Evolutionary conservation across 2,888 invertebrate species (phyloP).

Genomic region (Syrphus vitripennis): DNA sequence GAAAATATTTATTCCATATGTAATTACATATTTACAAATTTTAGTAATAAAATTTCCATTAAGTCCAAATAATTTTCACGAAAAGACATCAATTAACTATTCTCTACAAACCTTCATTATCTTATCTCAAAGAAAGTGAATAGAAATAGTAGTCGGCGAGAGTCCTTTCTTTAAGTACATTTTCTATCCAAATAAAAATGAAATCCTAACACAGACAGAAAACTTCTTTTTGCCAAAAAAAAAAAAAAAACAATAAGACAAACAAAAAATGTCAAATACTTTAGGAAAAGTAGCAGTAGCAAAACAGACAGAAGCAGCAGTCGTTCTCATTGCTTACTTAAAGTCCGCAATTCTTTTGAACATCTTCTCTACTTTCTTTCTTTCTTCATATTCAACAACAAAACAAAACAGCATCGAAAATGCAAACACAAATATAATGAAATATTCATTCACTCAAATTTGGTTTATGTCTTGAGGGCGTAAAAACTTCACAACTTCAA

Average conservation of each 20-base stretch:
- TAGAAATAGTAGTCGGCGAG: neutral
- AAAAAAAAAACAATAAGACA: neutral
- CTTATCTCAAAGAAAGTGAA: neutral
- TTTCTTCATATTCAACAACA: neutral
- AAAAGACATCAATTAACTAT: neutral
- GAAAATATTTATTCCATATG: neutral
- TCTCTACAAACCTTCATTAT: neutral
- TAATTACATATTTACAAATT: neutral
- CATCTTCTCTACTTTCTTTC: neutral
- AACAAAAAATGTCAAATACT: slow-evolving; percentile 1
- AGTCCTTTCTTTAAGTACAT: neutral
- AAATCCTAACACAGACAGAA: neutral
- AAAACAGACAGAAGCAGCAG: too few relatives aligned
- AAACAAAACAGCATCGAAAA: neutral
- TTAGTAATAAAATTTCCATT: neutral
- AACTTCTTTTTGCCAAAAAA: neutral
- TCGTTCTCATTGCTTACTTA: slow-evolving; percentile 9
- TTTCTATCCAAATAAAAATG: neutral
- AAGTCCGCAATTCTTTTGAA: slow-evolving; percentile 35
- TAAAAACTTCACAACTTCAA: slow-evolving; percentile 28
- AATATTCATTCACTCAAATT: slow-evolving; percentile 67
- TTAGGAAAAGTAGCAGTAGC: neutral
- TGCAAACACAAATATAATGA: slow-evolving; percentile 47
- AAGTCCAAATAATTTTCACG: neutral
- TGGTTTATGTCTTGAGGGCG: slow-evolving; percentile 62